Percentiles rank a stretch among this genome's conserved stretches.
phyloP scores from a whole-genome alignment of 2,113 vertebrate species.

The Salvator merianae region DNA sequence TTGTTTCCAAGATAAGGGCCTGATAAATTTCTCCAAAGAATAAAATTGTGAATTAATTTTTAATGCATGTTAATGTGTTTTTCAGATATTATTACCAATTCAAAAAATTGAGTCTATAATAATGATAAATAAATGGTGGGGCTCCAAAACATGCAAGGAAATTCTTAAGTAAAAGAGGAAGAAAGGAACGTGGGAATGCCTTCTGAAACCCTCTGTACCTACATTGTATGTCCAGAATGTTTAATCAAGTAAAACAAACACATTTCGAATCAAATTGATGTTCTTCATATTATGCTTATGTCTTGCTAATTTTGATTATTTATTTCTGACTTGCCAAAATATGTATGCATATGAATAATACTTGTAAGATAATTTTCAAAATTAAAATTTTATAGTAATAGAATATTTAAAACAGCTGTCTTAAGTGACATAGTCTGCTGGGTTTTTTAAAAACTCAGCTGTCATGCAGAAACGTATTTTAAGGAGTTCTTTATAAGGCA shows the following conservation, averaged over 20 bases:
- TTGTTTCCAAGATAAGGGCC: neutral
- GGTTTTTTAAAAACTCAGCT: neutral
- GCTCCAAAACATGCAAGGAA: constrained; percentile 20
- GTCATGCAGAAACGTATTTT: neutral
- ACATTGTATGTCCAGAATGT: neutral
- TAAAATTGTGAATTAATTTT: neutral
- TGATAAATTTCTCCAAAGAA: neutral
- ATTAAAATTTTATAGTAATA: neutral
- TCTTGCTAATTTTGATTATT: neutral
- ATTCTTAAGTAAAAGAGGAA: neutral
- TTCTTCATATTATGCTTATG: neutral
- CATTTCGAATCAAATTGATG: neutral
- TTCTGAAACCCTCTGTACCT: neutral
- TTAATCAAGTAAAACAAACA: neutral
- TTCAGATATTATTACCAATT: constrained; percentile 54
- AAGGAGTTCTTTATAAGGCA: constrained; percentile 1
- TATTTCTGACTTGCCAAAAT: neutral
- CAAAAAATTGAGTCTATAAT: constrained; percentile 40
- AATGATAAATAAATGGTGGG: constrained; percentile 35
- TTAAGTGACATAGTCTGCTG: neutral
- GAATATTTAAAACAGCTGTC: neutral
- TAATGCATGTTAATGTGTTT: neutral
- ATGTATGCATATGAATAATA: neutral
- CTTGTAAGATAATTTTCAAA: neutral
- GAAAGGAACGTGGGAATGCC: neutral